phyloP scores from a whole-genome alignment of 2,797 vertebrate genomes.

The Falco concolor region DNA sequence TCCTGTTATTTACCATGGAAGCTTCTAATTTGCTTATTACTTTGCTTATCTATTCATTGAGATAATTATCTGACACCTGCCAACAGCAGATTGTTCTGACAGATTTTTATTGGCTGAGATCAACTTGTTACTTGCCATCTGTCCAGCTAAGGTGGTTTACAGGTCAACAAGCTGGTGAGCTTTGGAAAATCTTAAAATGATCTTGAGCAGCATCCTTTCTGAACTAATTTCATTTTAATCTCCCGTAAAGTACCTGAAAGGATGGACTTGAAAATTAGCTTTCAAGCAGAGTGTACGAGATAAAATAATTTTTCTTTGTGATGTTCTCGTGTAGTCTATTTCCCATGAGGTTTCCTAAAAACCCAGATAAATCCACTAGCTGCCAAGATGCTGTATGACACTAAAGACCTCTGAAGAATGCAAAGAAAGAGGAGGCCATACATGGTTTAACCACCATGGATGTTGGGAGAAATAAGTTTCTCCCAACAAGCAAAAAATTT shows the following conservation, averaged over 20 bases:
- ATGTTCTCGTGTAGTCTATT: background rate
- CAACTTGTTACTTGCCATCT: constrained; percentile 86
- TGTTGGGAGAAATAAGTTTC: background rate
- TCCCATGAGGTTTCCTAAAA: background rate
- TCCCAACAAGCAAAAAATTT: background rate
- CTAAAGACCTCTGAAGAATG: background rate
- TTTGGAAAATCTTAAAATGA: constrained; percentile 68
- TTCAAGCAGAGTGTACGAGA: background rate
- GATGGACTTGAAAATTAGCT: constrained; percentile 19
- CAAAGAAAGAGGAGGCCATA: background rate
- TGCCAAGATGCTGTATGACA: background rate
- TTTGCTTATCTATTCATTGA: constrained; percentile 81
- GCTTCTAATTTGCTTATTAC: constrained; percentile 73
- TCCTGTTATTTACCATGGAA: constrained; percentile 71
- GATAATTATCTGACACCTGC: constrained; percentile 94
- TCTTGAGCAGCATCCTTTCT: constrained; percentile 43
- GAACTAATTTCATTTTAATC: constrained; percentile 62
- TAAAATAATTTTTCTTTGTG: background rate
- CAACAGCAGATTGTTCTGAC: constrained; percentile 90
- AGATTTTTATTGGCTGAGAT: constrained; percentile 84
- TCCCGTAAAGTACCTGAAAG: constrained; percentile 2
- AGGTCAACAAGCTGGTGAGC: constrained; percentile 80
- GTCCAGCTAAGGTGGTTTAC: constrained; percentile 87
- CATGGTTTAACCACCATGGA: background rate
- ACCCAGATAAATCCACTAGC: background rate